Base-by-base conservation (phyloP, 2,888 invertebrate genomes). In the Leptopilina myrica region DNA sequence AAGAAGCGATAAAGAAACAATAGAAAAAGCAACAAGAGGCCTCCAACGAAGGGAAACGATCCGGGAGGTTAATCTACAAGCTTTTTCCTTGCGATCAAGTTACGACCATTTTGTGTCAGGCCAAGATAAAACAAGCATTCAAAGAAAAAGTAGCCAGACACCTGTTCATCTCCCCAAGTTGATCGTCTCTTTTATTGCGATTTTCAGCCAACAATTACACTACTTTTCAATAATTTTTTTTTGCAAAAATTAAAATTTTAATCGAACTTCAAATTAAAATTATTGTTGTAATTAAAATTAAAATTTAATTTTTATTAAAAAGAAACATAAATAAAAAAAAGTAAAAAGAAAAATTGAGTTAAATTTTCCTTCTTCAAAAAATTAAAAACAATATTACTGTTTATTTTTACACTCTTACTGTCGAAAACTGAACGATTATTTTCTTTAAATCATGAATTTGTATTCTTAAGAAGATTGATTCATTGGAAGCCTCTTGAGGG, bases 401-500 rank as follows among this genome's bases (percentile, higher is more conserved):
- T 46, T 66, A 66, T n/a, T 66, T 67, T 15, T 20, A 14, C 6
- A 20, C 20, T 12, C 46, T 46, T 49, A 49, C 20, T 49, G 33
- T 0, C 49, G 49, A 3, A 69, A 12, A 12, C 46, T 67, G 7
- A 6, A 12, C 9, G 9, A 69, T 53, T 53, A 53, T 53, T 53
- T 69, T 69, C 69, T 26, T 49, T 8, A 69, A 69, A 69, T 12
- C 46, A 6, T 20, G 67, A 46, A 46, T 49, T 53, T 53, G 26
- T 53, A 7, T 53, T 67, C 15, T 49, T 53, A 69, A 53, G 7
- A 15, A 26, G 14, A 69, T 9, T 69, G 46, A 69, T 69, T 69
- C 43, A 43, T 43, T 14, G 46, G 15, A 65, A 80, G 80, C 64
- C 65, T 76, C 43, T 77, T 76, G 78, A 78, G 80, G 81, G 78